Conservation (phyloP, 2,113 vertebrate genomes). For the Carlito syrichta region DNA sequence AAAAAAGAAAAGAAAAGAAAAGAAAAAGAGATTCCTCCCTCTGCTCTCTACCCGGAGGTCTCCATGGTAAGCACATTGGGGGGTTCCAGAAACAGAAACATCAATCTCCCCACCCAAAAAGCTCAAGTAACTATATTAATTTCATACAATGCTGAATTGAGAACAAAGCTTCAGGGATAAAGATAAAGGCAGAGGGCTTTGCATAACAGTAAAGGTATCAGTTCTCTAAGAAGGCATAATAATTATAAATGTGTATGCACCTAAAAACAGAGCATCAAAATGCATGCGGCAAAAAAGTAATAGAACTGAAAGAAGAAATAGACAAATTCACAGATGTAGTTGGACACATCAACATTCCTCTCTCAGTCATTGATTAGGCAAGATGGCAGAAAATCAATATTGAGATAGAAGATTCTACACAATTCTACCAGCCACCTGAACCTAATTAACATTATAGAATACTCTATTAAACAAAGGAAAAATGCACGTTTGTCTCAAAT, state of each 20-base stretch:
- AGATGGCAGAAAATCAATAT: not conserved
- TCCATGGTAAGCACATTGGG: not conserved
- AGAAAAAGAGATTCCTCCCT: not conserved
- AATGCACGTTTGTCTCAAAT: not conserved
- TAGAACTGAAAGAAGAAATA: not conserved
- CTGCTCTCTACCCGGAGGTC: rapidly evolving
- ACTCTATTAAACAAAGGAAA: not conserved
- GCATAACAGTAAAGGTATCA: not conserved
- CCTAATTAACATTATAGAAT: not conserved
- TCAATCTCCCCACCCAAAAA: not conserved
- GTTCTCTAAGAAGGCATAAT: not conserved
- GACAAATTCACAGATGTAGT: not conserved
- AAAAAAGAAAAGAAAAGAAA: too few relatives aligned
- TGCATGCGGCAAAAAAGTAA: not conserved
- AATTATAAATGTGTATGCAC: not conserved
- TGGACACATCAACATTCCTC: too few relatives aligned
- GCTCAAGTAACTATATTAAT: not conserved
- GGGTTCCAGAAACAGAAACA: not conserved
- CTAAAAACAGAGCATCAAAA: not conserved
- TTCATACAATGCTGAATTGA: not conserved
- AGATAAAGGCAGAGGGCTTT: not conserved
- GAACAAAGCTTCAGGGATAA: not conserved
- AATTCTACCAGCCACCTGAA: not conserved
- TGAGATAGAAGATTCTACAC: not conserved
- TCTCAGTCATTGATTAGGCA: not conserved